Evolutionary conservation across 2,113 vertebrate species (phyloP), one percentile per base, ranked within the genome.

Genomic region (Toxotes jaculatrix): DNA sequence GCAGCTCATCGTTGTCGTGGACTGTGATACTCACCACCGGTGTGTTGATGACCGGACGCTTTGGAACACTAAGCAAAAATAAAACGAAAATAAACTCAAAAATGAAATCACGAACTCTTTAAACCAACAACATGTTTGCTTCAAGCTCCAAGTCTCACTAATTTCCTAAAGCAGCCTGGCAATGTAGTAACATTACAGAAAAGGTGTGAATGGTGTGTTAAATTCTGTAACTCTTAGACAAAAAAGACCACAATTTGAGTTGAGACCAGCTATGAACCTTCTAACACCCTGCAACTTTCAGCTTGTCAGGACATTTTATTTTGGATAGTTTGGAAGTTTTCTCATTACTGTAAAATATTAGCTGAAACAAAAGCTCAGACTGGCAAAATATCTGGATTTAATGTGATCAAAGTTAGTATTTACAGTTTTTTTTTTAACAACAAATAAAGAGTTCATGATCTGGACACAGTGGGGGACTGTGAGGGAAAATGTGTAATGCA

Each of bases 1-100:
- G 91, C 74, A 91, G 88, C 73, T 95, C 93, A 0, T 96, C 96
- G 0, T 95, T 96, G 1, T 96, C 95, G 1, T 98, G 96, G 38
- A 99, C 95, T 0, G 95, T 96, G 94, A 99, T 96, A 79, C 96
- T 99, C 86, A 99, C 97, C 85, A 99, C 97, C 0, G 97, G 97
- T 0, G 96, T 97, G 94, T 99, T 99, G 94, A 99, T 98, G 74
- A 98, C 36, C 0, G 98, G 98, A 6, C 97, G 96, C 88, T 98
- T 98, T 60, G 98, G 98, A n/a, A 99, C 96, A 70, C 98, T 99
- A 88, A 3, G 3, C 2, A 51, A 16, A 80, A 2, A 23, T 36
- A 8, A 14, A 56, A 27, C 27, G 27, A 27, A 27, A 27, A 27
- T 27, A 27, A 27, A 27, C 27, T 27, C 27, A 27, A 27, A 27